Base-by-base conservation (phyloP, 64 coral and sea anemone genomes). In the Montipora capricornis region DNA sequence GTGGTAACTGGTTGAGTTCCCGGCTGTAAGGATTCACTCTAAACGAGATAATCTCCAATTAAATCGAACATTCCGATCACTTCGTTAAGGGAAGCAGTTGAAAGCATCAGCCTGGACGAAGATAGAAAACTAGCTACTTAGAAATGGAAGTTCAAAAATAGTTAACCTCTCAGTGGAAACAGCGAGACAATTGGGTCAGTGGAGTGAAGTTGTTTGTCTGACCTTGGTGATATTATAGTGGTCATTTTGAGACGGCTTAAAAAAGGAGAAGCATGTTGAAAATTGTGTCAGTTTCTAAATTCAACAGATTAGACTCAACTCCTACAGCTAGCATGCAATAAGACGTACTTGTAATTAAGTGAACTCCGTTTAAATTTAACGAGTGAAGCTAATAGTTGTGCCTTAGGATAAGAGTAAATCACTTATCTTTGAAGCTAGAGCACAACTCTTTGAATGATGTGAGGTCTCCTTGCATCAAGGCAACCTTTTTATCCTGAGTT, bases 21-120 rank as follows among this genome's bases (percentile, higher is more conserved):
- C 82, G 82, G 82, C 64, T 86, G 82, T 86, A 49, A 6, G 55
- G 20, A 82, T 26, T 24, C 12, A 70, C 46, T 13, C 11, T 29
- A 78, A 29, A 24, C 68, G 53, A 57, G 11, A 57, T 57, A 57
- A 57, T 57, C 53, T 11, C 46, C n/a, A 71, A 64, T 67, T 67
- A 66, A 83, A 83, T 66, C 44, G 26, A 68, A 83, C 66, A 67
- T 46, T 83, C 81, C 81, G 58, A 46, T 67, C 8, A 67, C 2
- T 83, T 83, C 59, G 11, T 67, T 47, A 46, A 68, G 12, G 44
- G 68, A 13, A 47, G 37, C 58, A 29, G 20, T 86, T 50, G 45
- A 71, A 86, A 71, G 66, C 17, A 86, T n/a, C 68, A 71, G 1
- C 82, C 45, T 71, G 82, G 17, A 37, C 11, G 5, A 19, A 5